Evolutionary conservation across 2,888 invertebrate genomes (phyloP).

Genomic region (Thalpophila matura): DNA sequence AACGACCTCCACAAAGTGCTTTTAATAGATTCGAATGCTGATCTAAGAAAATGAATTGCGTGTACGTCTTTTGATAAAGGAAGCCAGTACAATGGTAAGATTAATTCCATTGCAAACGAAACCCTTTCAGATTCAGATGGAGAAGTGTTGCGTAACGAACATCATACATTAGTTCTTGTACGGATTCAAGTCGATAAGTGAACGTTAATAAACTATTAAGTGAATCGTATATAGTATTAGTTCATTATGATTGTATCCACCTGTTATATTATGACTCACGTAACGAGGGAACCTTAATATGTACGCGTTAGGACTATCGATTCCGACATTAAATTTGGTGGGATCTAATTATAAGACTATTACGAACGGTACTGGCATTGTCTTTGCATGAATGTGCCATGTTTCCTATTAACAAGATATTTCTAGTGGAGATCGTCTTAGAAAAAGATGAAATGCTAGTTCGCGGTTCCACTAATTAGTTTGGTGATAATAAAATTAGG

Average conservation of each 20-base stretch:
- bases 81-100: slow-evolving; percentile 34
- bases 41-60: slow-evolving; percentile 39
- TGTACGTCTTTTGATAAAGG: slow-evolving; percentile 29
- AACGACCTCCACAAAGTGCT: slow-evolving; percentile 20
- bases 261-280: slow-evolving; percentile 42
- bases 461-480: neutral
- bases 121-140: slow-evolving; percentile 29
- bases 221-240: slow-evolving; percentile 12
- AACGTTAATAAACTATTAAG: slow-evolving; percentile 39
- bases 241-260: slow-evolving; percentile 28
- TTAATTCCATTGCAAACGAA: slow-evolving; percentile 34
- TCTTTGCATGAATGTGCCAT: slow-evolving; percentile 42
- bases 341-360: slow-evolving; percentile 50
- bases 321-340: slow-evolving; percentile 41
- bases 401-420: slow-evolving; percentile 30
- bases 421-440: slow-evolving; percentile 10
- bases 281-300: slow-evolving; percentile 8
- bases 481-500: neutral
- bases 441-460: slow-evolving; percentile 8
- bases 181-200: slow-evolving; percentile 19
- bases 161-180: slow-evolving; percentile 24
- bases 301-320: slow-evolving; percentile 34
- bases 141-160: slow-evolving; percentile 44
- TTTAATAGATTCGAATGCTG: slow-evolving; percentile 29
- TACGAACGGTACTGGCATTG: slow-evolving; percentile 50